Conservation (phyloP, 2,797 vertebrate genomes). For the Tachyglossus aculeatus region DNA sequence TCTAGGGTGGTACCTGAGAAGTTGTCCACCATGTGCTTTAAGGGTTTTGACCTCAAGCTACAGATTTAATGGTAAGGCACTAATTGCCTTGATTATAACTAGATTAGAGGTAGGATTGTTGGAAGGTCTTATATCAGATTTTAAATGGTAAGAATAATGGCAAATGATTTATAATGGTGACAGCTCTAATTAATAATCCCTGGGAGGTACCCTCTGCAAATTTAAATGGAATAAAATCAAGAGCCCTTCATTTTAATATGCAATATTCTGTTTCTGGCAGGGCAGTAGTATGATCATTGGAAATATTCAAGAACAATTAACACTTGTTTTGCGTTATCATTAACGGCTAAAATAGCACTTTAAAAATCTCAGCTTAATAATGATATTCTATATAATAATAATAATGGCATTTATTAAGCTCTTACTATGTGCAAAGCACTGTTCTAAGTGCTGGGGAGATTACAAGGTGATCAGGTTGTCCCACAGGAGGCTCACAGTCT, state of each 20-base stretch:
- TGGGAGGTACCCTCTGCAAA: conserved; percentile 8
- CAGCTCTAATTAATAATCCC: conserved; percentile 23
- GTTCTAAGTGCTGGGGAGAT: no score
- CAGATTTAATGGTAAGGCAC: conserved; percentile 15
- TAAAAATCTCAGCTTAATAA: no score
- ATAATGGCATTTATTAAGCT: no score
- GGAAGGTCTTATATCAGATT: conserved; percentile 20
- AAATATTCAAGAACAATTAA: conserved; percentile 25
- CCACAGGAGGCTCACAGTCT: no score
- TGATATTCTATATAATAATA: no score
- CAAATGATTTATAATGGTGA: conserved; percentile 30
- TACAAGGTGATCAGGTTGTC: no score
- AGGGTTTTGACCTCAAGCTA: not conserved
- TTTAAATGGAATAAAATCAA: not conserved
- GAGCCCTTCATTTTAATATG: not conserved
- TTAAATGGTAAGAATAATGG: conserved; percentile 5
- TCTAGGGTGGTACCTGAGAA: conserved; percentile 3
- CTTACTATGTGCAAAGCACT: no score
- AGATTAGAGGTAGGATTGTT: conserved; percentile 35
- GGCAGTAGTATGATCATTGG: conserved; percentile 1
- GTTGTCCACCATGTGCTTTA: not conserved
- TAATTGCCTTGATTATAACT: conserved; percentile 27
- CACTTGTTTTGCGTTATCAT: not conserved
- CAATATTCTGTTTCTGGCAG: not conserved
- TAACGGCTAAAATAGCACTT: not conserved